A percentile compares a stretch with the other conserved stretches of the same genome.
Conservation (phyloP, 2,888 invertebrate genomes). For the Gonocerus acuteangulatus region DNA sequence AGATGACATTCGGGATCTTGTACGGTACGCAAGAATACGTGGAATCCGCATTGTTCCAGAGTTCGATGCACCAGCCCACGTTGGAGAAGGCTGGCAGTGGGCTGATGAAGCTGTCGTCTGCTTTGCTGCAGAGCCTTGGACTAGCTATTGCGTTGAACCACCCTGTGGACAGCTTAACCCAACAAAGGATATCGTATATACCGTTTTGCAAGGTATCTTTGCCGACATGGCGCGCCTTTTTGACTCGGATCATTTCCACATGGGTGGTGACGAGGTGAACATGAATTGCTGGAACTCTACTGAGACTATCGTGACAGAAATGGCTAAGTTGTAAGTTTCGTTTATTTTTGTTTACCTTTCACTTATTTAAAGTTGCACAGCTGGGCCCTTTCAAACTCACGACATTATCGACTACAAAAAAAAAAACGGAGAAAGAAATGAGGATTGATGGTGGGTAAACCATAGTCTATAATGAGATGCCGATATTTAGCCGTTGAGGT, state of each 20-base stretch:
- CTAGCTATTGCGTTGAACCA: constrained; percentile 65
- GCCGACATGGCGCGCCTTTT: constrained; percentile 37
- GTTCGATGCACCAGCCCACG: constrained; percentile 81
- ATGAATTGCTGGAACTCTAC: constrained; percentile 70
- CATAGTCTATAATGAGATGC: no score
- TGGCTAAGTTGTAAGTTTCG: constrained; percentile 44
- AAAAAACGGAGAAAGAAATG: no score
- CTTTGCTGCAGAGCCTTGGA: constrained; percentile 54
- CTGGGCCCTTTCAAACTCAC: no score
- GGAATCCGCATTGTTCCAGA: constrained; percentile 82
- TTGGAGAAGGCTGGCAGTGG: constrained; percentile 67
- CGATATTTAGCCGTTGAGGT: no score
- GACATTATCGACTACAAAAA: no score
- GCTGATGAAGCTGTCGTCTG: constrained; percentile 59
- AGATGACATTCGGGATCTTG: constrained; percentile 45
- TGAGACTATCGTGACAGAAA: constrained; percentile 58
- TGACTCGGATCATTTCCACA: constrained; percentile 53
- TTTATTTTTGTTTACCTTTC: no score
- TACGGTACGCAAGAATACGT: constrained; percentile 62
- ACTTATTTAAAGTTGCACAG: neutral
- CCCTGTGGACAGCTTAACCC: constrained; percentile 81
- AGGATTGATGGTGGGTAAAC: no score
- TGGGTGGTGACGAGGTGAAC: constrained; percentile 63
- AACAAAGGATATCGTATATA: constrained; percentile 60
- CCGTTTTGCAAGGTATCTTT: constrained; percentile 61